Base-by-base conservation (phyloP, 2,113 vertebrate genomes). In the Hemibagrus wyckioides region DNA sequence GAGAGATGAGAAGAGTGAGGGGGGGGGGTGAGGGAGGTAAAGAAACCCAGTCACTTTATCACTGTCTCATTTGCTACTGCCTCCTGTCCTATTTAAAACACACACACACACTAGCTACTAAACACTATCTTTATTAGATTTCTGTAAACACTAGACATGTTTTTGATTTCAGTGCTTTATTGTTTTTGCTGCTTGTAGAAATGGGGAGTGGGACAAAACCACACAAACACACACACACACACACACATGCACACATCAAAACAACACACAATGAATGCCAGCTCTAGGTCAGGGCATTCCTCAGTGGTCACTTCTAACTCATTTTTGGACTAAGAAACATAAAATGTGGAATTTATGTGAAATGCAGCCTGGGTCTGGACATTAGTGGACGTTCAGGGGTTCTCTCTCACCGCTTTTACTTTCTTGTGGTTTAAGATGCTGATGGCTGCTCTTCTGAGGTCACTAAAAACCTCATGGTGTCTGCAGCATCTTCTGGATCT, bases 11-110 rank as follows among this genome's bases (percentile, higher is more conserved):
- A 76, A 52, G 41, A 48, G 56, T 63, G 81, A 76, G 76, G 84
- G 48, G 81, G 76, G 80, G 84, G 30, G 14, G 1, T 5, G 30
- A 1, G 56, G 52, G 54, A n/a, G 83, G 80, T 76, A 84, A 15
- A 54, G 57, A 83, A 19, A 56, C 50, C 8, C 21, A 73, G 71
- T 63, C 39, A 63, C 41, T 85, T 85, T 48, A 85, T 85, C 83
- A 85, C 36, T 85, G 83, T 75, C 71, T 85, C 23, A 23, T 85
- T 77, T 77, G 56, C 56, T 13, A 48, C 39, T 77, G 56, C 56
- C 28, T 77, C 71, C 17, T 85, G 84, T 33, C 56, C 84, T 63
- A 79, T 57, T 85, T 85, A 61, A n/a, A 57, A 82, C 57, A 82
- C 33, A 82, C 54, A 57, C n/a, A 80, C 76, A 41, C 17, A 11